Evolutionary conservation across 2,797 vertebrate species (phyloP), one percentile per base, ranked within the genome.

Genomic region (Characodon lateralis): DNA sequence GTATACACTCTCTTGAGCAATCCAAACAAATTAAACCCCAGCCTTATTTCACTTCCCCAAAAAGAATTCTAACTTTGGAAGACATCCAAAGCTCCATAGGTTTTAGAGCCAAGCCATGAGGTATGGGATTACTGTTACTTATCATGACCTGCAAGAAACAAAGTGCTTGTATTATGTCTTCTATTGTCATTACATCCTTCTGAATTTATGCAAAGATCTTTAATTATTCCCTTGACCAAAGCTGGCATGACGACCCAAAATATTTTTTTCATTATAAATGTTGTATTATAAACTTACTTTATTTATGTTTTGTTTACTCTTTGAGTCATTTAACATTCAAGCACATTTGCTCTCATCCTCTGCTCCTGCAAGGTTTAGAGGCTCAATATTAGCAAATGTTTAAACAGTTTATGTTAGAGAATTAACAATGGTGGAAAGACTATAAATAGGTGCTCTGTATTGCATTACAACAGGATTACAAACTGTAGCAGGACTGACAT

Each of bases 361-460:
- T 26, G 61, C 72, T 79, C 82, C 73, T 73, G 81, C 63, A 71
- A 74, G 81, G 82, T 90, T 90, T 86, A 83, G 77, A 82, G 81
- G 71, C 77, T 81, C 78, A 87, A 85, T 89, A 89, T 92, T 87
- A 84, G 76, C 79, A 74, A 70, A 72, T 68, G 56, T 88, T 88
- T 91, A 92, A 93, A 93, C 90, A 88, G 86, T 94, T 95, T 93
- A 91, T 74, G 91, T 83, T 71, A 85, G 76, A 71, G 65, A 31
- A 77, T 70, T 86, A 89, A 92, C 88, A 92, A 82, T 78, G 74
- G 83, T 69, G 75, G 77, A 79, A 71, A 66, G 85, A 89, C 68
- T 88, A 77, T 90, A 92, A 93, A 92, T 91, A 91, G 72, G 76
- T 85, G 84, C 31, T 71, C 63, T 72, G 74, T 51, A 73, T 73